Percentiles rank a stretch among this genome's conserved stretches.
These are phyloP conservation scores for Laupala kohalensis DNA, from an alignment of 1,140 invertebrate genomes.

Conservation along the genomic window DNA sequence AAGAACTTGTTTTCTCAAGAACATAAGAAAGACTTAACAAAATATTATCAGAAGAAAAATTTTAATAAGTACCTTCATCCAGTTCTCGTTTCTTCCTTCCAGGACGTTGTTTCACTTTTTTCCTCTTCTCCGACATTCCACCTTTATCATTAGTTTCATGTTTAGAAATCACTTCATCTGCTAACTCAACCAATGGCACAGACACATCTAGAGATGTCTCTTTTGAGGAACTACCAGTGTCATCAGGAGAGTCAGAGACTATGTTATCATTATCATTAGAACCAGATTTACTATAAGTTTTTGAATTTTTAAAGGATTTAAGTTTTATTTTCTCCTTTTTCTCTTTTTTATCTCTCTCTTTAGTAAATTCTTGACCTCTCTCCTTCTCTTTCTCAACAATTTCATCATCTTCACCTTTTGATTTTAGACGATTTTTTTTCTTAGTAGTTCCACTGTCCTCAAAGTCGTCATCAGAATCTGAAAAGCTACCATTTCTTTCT, in stretches of 20 bases:
- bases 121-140: neutral
- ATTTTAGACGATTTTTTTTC: slow-evolving; percentile 8
- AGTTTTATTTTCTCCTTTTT: neutral
- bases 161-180: neutral
- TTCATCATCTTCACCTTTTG: slow-evolving; percentile 9
- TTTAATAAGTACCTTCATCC: slow-evolving; percentile 9
- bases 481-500: slow-evolving; percentile 24
- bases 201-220: slow-evolving; percentile 6
- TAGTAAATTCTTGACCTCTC: neutral
- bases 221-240: neutral
- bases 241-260: neutral
- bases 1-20: too few species aligned
- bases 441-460: slow-evolving; percentile 8
- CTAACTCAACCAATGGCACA: neutral
- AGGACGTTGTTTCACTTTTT: slow-evolving; percentile 4
- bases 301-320: slow-evolving; percentile 1
- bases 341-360: slow-evolving; percentile 7
- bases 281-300: neutral
- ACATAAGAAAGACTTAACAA: too few species aligned
- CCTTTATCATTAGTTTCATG: slow-evolving; percentile 1
- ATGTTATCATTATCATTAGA: neutral
- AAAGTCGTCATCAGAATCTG: slow-evolving; percentile 15
- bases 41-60: too few species aligned
- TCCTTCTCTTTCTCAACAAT: neutral
- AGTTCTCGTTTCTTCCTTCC: slow-evolving; percentile 8